Base-by-base conservation (phyloP, 2,797 vertebrate genomes). In the Kryptopterus vitreolus region DNA sequence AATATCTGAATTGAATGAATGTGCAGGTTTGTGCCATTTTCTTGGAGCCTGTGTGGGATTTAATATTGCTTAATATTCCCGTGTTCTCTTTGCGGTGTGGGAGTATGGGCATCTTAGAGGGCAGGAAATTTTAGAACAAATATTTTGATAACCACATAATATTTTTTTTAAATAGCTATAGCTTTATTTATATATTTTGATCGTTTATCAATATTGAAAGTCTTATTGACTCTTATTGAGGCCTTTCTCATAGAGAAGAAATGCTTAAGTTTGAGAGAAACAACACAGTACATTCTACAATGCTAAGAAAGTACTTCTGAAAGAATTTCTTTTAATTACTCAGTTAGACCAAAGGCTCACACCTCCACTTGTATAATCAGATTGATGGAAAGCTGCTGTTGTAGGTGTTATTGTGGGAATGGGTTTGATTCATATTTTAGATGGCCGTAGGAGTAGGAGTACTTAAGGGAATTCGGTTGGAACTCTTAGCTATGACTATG, bases 1-100 rank as follows among this genome's bases (percentile, higher is more conserved):
- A 43, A 58, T 58, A 24, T 35, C 43, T 50, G 53, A 55, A 52
- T 26, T 12, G 13, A 38, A 26, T 46, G 20, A 11, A 46, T 68
- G 65, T 16, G 13, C 24, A 58, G 53, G 38, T 58, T 24, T 74
- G 59, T 82, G 33, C 18, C 33, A 71, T 58, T 52, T 48, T 73
- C 38, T 57, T 57, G 15, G 26, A 55, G 29, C 8, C 10, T 58
- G 4, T 59, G 53, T 29, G 16, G 59, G 66, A 35, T 55, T 70
- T 52, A 57, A 73, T 24, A 57, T 24, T 55, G 70, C 50, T 55
- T 35, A 73, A 58, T 73, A 57, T 58, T 57, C 33, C 33, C 13
- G 16, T 57, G 33, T 10, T 57, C 16, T 38, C 58, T 6, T 58
- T 15, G 8, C 33, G 24, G 12, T 26, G 53, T 24, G 71, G 71